Percentiles rank a stretch among this genome's conserved stretches.
These are phyloP conservation scores for Microvelia longipes DNA, from an alignment of 1,140 invertebrate genomes.

Conservation along the genomic window DNA sequence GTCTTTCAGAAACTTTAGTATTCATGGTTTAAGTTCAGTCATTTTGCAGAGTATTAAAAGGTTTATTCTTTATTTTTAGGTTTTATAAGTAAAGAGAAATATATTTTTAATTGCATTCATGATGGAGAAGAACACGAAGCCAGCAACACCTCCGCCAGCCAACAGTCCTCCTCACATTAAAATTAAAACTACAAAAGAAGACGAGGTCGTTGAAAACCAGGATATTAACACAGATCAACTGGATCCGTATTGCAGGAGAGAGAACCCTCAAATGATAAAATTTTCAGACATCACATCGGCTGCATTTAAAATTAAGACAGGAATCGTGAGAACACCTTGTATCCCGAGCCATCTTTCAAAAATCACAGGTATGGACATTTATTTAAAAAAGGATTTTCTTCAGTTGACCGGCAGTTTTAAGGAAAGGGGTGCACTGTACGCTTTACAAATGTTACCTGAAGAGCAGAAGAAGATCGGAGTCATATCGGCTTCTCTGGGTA, in stretches of 20 bases:
- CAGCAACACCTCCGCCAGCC: no score
- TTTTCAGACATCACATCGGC: constrained; percentile 84
- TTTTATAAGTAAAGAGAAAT: no score
- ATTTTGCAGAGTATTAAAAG: no score
- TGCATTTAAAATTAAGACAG: constrained; percentile 69
- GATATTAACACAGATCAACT: no score
- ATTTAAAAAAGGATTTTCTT: constrained; percentile 72
- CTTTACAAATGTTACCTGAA: constrained; percentile 53
- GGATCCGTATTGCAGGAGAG: constrained; percentile 20
- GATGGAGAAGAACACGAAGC: no score
- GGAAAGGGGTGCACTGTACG: constrained; percentile 78
- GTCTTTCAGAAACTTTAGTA: no score
- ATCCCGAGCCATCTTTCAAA: constrained; percentile 69
- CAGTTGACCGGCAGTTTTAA: constrained; percentile 88
- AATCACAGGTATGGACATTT: constrained; percentile 66
- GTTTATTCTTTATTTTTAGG: no score
- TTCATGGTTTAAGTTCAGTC: no score
- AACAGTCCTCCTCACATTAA: no score
- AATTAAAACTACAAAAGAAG: no score
- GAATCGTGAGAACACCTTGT: constrained; percentile 69
- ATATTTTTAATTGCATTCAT: no score
- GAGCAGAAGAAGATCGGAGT: constrained; percentile 61
- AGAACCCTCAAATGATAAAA: constrained; percentile 33
- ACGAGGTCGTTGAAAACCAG: no score
- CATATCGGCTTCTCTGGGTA: constrained; percentile 81